Base-by-base conservation (phyloP, 2,113 vertebrate species). In the Podiceps cristatus region DNA sequence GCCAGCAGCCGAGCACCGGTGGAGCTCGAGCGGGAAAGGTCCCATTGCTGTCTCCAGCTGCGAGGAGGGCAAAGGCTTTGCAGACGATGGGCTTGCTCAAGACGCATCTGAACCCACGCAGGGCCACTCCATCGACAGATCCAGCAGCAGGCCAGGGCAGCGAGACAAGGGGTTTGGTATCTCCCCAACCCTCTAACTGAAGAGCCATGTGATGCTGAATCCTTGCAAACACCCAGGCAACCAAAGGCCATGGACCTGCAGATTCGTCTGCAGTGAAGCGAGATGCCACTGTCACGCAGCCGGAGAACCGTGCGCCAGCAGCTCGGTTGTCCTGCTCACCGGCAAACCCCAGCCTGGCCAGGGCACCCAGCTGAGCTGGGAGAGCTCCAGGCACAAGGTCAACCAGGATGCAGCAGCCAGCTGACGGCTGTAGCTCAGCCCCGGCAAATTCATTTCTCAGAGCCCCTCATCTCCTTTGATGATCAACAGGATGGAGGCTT, bases 151-250 rank as follows among this genome's bases (percentile, higher is more conserved):
- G 33, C 10, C 5, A 8, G 60, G 0, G 17, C 1, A 1, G 40
- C 0, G 19, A 42, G 17, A 28, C 8, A 5, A 15, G 18, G 47
- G 37, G 37, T 10, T 3, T 5, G 2, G 64, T 35, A 7, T 7
- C 5, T 64, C 40, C 84, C 9, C 50, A n/a, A 28, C 35, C n/a
- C 17, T 24, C 0, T 0, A 50, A 24, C 25, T 2, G 0, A 24
- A 1, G 18, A 47, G 25, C 37, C 0, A 2, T 17, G n/a, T 20
- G 63, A 40, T 16, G 75, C 24, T 4, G 17, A 33, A 42, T 7
- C 53, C 68, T 35, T 2, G 1, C 69, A 14, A 86, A 53, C 20
- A 10, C 2, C 63, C 50, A 2, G 10, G 35, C 0, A 5, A 52
- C 56, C 5, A 0, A 42, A 64, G 63, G 56, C 44, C 2, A 1